These are phyloP conservation scores for Pelobates cultripes DNA, from an alignment of 2,797 vertebrate genomes.

Conservation along the genomic window DNA sequence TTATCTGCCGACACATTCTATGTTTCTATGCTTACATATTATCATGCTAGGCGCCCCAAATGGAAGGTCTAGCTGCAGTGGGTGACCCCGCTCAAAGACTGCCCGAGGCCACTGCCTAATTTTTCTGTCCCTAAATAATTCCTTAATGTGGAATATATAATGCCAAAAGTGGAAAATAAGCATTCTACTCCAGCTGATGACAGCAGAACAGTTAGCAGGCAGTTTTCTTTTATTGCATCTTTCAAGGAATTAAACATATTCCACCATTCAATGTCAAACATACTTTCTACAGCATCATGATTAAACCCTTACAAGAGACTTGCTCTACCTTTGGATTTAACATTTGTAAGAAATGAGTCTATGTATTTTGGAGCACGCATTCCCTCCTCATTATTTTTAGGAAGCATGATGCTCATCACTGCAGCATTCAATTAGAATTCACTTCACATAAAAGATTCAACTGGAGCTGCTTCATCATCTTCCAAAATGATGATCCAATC, in stretches of 20 bases:
- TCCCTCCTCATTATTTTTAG: not conserved
- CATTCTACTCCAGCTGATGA: not conserved
- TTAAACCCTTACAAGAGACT: not conserved
- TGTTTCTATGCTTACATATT: too few relatives aligned
- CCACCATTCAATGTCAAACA: not conserved
- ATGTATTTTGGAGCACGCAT: not conserved
- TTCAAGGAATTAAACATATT: not conserved
- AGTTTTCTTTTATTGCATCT: not conserved
- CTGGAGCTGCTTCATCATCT: too few relatives aligned
- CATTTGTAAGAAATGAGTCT: not conserved
- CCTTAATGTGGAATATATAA: not conserved
- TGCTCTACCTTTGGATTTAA: not conserved
- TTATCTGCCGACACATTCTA: too few relatives aligned
- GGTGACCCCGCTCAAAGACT: too few relatives aligned
- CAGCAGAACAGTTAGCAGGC: not conserved
- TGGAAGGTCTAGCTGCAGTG: too few relatives aligned
- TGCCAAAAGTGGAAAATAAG: not conserved
- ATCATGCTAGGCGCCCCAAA: too few relatives aligned
- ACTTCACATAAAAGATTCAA: too few relatives aligned
- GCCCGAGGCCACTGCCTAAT: too few relatives aligned
- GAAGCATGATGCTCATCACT: too few relatives aligned
- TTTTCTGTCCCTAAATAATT: not conserved
- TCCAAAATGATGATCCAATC: too few relatives aligned
- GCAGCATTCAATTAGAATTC: too few relatives aligned
- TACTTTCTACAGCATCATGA: not conserved